Evolutionary conservation across 2,113 vertebrate species (phyloP), one percentile per base, ranked within the genome.

Genomic region (Hydrolagus affinis): DNA sequence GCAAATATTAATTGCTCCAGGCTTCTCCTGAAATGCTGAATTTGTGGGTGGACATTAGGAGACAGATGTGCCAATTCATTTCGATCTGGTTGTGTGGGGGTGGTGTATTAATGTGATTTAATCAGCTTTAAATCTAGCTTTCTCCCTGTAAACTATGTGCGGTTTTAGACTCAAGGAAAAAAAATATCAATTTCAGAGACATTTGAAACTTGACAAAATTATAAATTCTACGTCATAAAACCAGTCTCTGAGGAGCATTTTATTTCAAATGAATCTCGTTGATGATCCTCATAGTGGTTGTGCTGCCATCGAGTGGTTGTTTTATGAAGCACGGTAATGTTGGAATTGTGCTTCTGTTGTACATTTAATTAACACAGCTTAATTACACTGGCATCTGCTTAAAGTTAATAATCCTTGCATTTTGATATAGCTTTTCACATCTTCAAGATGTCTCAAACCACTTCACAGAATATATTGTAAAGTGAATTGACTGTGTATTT

Each of bases 21-120:
- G 15, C 32, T 11, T 75, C 73, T 74, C 72, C 32, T 75, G 25
- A 44, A 30, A 56, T 32, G 32, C 73, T 21, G 56, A 60, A 77
- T 77, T n/a, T 77, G 11, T 77, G 75, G 75, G 75, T 60, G 56
- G 44, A 23, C n/a, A 77, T 77, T 57, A 77, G 32, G 73, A 77
- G 75, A 57, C 4, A 77, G 17, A 77, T 77, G 9, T 77, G 19
- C 11, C 75, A 77, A 77, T 77, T 77, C 56, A 77, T 77, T 77
- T 77, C 23, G 75, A 60, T 77, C 75, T 60, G n/a, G 57, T 77
- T 77, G 19, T 77, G 56, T 77, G 44, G 75, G 75, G 21, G 44
- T 14, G 56, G 44, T 59, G 21, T 14, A 4, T 4, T 77, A 77
- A 77, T 23, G 56, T 57, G 21, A 77, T 77, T 60, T 77, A 77